Conservation (phyloP, 2,113 vertebrate species). For the Megaleporinus macrocephalus region DNA sequence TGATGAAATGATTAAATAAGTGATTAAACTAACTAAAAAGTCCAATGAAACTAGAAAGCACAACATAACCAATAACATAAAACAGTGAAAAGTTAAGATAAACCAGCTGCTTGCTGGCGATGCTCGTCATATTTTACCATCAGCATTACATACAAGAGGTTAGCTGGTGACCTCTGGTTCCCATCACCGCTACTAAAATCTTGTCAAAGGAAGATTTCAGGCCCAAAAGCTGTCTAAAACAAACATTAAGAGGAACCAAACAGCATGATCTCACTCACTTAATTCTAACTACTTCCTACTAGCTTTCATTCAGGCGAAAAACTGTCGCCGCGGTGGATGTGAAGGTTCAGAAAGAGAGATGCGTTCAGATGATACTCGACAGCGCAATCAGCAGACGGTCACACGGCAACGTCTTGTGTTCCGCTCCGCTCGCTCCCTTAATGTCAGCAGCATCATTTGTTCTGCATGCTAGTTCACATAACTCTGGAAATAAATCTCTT, state of each 20-base stretch:
- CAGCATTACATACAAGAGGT: too few species aligned
- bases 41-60: too few species aligned
- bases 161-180: too few species aligned
- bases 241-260: neutral
- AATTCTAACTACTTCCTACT: too few species aligned
- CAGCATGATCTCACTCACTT: neutral
- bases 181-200: too few species aligned
- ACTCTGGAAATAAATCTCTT: slow-evolving; percentile 45
- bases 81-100: too few species aligned
- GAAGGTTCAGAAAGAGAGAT: slow-evolving; percentile 23
- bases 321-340: neutral
- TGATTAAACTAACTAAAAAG: too few species aligned
- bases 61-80: too few species aligned
- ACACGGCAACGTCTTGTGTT: slow-evolving; percentile 33
- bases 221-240: neutral
- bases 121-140: too few species aligned
- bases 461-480: slow-evolving; percentile 38
- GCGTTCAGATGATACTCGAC: slow-evolving; percentile 41
- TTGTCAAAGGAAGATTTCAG: neutral
- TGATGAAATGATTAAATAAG: too few species aligned
- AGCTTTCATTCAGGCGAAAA: neutral
- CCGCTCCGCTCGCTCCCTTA: slow-evolving; percentile 53
- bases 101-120: too few species aligned
- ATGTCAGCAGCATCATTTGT: slow-evolving; percentile 53
- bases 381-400: slow-evolving; percentile 45